Base-by-base conservation (phyloP, 2,113 vertebrate genomes). In the Elephantulus edwardii region DNA sequence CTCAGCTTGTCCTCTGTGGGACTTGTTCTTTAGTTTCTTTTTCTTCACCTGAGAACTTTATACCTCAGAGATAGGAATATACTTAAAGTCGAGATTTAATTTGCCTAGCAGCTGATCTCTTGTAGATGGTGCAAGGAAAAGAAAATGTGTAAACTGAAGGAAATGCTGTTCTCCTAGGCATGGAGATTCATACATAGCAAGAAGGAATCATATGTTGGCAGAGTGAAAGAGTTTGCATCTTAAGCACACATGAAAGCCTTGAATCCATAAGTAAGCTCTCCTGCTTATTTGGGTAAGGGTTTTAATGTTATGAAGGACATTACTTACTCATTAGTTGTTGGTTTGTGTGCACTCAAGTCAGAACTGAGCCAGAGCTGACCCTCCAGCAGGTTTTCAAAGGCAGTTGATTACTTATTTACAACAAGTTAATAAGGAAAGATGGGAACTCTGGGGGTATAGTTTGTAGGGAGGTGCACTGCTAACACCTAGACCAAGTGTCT, bases 11-110 rank as follows among this genome's bases (percentile, higher is more conserved):
- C 72, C 89, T 95, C 88, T 75, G 42, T 38, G 91, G 80, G 91
- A 72, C 86, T 95, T 81, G 85, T 86, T 92, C 54, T 74, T 84
- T 24, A 83, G 89, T 56, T 91, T 84, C 94, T 95, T 89, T 84
- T 95, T 94, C 88, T 89, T 87, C 79, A 35, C 68, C 19, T 75
- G 10, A 28, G 91, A 90, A 94, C 96, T 96, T 88, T 96, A 71
- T n/a, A 48, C 91, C 94, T 87, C 0, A 83, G 58, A 75, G 56
- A 40, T 86, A 35, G 76, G 44, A 81, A 88, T 83, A 91, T 1
- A 77, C 92, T 92, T 60, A 71, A 79, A 94, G 50, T 46, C 60
- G 19, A 33, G 33, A 8, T 48, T 92, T 75, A 76, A 78, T 20
- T 24, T 60, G 56, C n/a, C 62, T 30, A 82, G 76, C 71, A 11